Percentiles rank a stretch among this genome's conserved stretches.
Conservation (phyloP, 2,113 vertebrate species). For the pig (Sus scrofa) region T2T-Sscrofa CM000830.6:78441501-78442000, state of each 20-base stretch:
- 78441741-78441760: not conserved
- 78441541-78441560: not conserved
- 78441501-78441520: not conserved
- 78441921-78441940: not conserved
- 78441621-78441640: not conserved
- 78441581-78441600: not conserved
- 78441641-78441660: not conserved
- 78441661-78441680: not conserved
- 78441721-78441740: not conserved
- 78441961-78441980: not conserved
- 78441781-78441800: not conserved
- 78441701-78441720: not conserved
- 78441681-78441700: not conserved
- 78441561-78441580: not conserved
- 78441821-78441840: not conserved
- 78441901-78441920: constrained; percentile 61
- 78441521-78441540: not conserved
- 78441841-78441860: not conserved
- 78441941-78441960: constrained; percentile 10
- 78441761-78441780: not conserved
- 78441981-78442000: not conserved
- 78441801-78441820: constrained; percentile 51
- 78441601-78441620: not conserved
- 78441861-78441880: constrained; percentile 39
- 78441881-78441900: not conserved